Percentiles rank a stretch among this genome's conserved stretches.
phyloP scores from a whole-genome alignment of 1,140 invertebrate genomes.

The Cotesia chilonis region DNA sequence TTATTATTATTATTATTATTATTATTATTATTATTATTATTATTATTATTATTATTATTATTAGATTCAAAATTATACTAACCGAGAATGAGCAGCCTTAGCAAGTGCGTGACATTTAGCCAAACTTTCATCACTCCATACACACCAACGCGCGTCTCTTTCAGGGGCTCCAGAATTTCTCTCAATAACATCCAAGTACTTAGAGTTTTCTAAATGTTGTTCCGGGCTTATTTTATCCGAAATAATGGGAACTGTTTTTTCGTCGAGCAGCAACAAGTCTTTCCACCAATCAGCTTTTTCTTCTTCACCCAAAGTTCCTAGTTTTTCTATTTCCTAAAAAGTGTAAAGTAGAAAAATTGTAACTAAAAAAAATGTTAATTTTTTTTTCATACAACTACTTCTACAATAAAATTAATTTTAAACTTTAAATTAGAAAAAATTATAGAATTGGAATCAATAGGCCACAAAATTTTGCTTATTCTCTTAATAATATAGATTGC shows the following conservation, averaged over 20 bases:
- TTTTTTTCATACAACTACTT: too few species aligned
- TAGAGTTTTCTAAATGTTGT: slow-evolving; percentile 74
- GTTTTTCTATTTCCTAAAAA: slow-evolving; percentile 54
- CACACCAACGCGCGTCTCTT: slow-evolving; percentile 71
- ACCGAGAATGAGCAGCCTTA: slow-evolving; percentile 72
- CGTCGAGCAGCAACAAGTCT: slow-evolving; percentile 66
- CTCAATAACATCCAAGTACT: slow-evolving; percentile 83
- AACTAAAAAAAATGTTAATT: background rate
- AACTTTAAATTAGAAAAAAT: too few species aligned
- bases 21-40: background rate
- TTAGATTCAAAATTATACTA: background rate
- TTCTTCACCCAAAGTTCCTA: slow-evolving; percentile 62
- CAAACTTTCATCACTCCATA: slow-evolving; percentile 69
- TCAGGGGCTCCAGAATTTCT: slow-evolving; percentile 72
- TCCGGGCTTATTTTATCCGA: slow-evolving; percentile 71
- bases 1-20: slow-evolving; percentile 9
- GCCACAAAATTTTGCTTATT: too few species aligned
- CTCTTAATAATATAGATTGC: too few species aligned
- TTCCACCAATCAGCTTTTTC: slow-evolving; percentile 68
- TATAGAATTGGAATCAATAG: too few species aligned
- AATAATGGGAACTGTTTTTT: slow-evolving; percentile 69
- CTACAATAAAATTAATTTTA: too few species aligned
- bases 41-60: background rate
- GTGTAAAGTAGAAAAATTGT: background rate
- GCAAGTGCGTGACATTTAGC: slow-evolving; percentile 75